These are phyloP conservation scores for Hecatera dysodea DNA, from an alignment of 2,888 invertebrate species.

Conservation along the genomic window DNA sequence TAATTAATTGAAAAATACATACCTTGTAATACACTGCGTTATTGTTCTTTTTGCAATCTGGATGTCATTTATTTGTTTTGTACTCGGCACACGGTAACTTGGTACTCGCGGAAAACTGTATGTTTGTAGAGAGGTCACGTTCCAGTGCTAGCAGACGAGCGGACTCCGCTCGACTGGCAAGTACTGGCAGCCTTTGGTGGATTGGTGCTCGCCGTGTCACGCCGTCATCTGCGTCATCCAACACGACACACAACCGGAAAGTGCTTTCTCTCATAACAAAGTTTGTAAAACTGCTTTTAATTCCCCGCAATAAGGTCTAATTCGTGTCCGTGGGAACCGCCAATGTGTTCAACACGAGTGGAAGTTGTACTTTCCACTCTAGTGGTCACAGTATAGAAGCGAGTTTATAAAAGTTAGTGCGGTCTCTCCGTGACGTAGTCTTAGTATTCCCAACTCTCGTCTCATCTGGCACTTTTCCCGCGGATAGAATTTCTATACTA, in stretches of 20 bases:
- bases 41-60: conserved; percentile 44
- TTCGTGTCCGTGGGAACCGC: conserved; percentile 30
- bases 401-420: conserved; percentile 68
- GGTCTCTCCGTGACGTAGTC: conserved; percentile 78
- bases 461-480: conserved; percentile 86
- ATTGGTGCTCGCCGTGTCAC: conserved; percentile 72
- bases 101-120: conserved; percentile 71
- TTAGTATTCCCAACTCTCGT: conserved; percentile 78
- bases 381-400: conserved; percentile 69
- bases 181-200: conserved; percentile 75
- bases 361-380: conserved; percentile 76
- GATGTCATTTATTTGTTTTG: conserved; percentile 74
- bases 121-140: conserved; percentile 65
- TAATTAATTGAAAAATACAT: conserved; percentile 30
- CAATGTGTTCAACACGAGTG: conserved; percentile 44
- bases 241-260: conserved; percentile 85
- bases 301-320: conserved; percentile 75
- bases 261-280: conserved; percentile 86
- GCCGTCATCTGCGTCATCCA: conserved; percentile 88
- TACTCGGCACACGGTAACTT: conserved; percentile 59
- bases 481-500: conserved; percentile 81
- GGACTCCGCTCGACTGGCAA: conserved; percentile 81
- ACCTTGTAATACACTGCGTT: conserved; percentile 50
- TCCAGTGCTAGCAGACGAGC: conserved; percentile 77
- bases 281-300: conserved; percentile 76